These are phyloP conservation scores for Dasypolia templi DNA, from an alignment of 2,888 invertebrate genomes.

Conservation along the genomic window DNA sequence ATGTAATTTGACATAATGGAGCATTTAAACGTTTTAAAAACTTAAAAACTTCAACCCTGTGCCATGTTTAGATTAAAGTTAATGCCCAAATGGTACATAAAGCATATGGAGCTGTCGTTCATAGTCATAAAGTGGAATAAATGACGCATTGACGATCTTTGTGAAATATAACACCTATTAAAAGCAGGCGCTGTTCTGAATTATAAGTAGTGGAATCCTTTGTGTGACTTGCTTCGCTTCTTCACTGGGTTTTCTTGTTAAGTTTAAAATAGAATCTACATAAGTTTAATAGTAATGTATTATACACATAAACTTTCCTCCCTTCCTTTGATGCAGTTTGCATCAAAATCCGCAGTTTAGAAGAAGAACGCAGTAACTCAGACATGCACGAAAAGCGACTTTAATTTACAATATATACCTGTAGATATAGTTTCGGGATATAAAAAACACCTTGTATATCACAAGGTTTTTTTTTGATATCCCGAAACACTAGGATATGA, in stretches of 20 bases:
- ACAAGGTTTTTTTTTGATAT: too few relatives aligned
- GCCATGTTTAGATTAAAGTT: conserved; percentile 35
- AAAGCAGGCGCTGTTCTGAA: conserved; percentile 52
- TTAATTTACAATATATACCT: too few relatives aligned
- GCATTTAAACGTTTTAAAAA: too few relatives aligned
- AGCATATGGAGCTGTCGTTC: conserved; percentile 55
- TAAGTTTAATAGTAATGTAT: neutral
- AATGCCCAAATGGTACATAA: conserved; percentile 66
- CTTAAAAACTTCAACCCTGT: conserved; percentile 38
- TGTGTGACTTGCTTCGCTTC: neutral
- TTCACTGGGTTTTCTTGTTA: neutral
- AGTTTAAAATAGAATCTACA: too few relatives aligned
- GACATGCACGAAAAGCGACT: neutral
- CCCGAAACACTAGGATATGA: too few relatives aligned
- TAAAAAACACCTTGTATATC: too few relatives aligned
- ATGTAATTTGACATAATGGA: too few relatives aligned
- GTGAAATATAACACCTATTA: conserved; percentile 44
- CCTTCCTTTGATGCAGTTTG: too few relatives aligned
- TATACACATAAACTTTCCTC: neutral
- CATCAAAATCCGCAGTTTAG: neutral
- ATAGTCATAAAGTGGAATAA: conserved; percentile 53
- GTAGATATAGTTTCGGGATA: too few relatives aligned
- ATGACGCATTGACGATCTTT: conserved; percentile 55
- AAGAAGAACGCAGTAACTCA: neutral
- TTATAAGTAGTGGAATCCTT: conserved; percentile 44